Evolutionary conservation across 1,140 invertebrate species (phyloP), one percentile per base, ranked within the genome.

Genomic region (Drosophila lini): DNA sequence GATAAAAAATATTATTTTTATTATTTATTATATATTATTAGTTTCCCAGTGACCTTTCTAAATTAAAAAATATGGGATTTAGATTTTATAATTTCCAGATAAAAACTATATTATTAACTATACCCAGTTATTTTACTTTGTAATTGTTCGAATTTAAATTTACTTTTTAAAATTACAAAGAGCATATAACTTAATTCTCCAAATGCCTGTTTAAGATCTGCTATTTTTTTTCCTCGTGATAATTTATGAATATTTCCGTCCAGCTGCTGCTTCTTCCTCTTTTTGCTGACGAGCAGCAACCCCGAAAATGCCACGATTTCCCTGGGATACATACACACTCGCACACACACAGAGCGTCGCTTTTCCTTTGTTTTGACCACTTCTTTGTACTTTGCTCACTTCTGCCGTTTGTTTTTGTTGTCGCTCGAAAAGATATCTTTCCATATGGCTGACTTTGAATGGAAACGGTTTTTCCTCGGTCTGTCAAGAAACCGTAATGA

Each of bases 401-500:
- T 80, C 78, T 36, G 50, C 22, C 15, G 32, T 32, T 15, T 19
- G 48, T 53, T 38, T 13, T 10, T 38, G 32, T 22, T 36, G 52
- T 22, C 16, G 52, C 52, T 67, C 64, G 74, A 65, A 85, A 74
- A 89, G 77, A 86, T 86, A 88, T 86, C 83, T 86, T 86, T 86
- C 83, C 83, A 86, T 86, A 86, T 86, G 83, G 83, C 80, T 86
- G 83, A 80, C 61, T 86, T 48, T 86, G 76, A 86, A 86, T 86
- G 67, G 76, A 78, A 77, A 52, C 42, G 60, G 74, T 55, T 76
- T 48, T 79, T 60, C 65, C 34, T 59, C 70, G 52, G 34, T 52
- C 36, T 81, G 78, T 85, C 81, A 85, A 81, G 73, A 55, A 38
- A 70, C 70, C 69, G 58, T 85, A 83, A 89, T 86, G 84, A 88